A percentile compares a stretch with the other conserved stretches of the same genome.
These are phyloP conservation scores for Melanocharis versteri DNA, from an alignment of 2,113 vertebrate genomes.

Conservation along the genomic window DNA sequence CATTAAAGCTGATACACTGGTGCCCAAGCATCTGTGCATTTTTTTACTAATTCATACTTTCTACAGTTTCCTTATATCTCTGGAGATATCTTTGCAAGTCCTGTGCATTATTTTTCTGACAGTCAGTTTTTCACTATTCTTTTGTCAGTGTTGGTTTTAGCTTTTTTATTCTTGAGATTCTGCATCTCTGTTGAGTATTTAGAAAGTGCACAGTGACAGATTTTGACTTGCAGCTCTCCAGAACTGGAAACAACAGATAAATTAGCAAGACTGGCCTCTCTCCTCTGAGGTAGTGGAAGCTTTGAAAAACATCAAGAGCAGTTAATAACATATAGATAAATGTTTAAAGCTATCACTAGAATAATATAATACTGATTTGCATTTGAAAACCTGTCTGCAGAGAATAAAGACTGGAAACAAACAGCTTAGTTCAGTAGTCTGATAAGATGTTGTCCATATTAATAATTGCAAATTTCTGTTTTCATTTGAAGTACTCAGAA, in stretches of 20 bases:
- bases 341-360: not conserved
- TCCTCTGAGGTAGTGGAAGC: not conserved
- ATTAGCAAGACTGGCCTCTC: not conserved
- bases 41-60: not conserved
- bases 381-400: not conserved
- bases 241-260: not conserved
- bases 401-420: not conserved
- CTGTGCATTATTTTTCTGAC: not conserved
- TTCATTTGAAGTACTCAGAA: not conserved
- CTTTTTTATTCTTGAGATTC: not conserved
- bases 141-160: not conserved
- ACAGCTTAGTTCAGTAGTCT: not conserved
- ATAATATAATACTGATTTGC: not conserved
- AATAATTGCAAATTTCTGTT: not conserved
- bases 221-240: not conserved
- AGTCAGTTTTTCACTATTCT: not conserved
- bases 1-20: not conserved
- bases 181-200: not conserved
- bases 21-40: not conserved
- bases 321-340: not conserved
- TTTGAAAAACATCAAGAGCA: not conserved
- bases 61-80: not conserved
- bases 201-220: not conserved
- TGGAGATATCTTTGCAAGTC: not conserved
- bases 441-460: not conserved